phyloP scores from a whole-genome alignment of 2,797 vertebrate species.

The Sciaenops ocellatus region DNA sequence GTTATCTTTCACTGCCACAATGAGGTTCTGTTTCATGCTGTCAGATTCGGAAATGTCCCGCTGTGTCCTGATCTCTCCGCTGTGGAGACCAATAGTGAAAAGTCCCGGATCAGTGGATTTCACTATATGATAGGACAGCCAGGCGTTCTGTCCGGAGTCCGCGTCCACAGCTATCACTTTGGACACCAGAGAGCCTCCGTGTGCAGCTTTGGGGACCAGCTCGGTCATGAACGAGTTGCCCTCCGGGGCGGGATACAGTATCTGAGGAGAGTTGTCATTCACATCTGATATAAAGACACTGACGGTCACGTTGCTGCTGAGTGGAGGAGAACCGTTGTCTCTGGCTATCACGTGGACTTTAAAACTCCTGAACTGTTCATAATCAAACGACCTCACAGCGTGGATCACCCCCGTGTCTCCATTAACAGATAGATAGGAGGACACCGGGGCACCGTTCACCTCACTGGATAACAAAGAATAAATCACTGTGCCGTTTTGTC shows the following conservation, averaged over 20 bases:
- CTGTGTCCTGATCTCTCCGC: too few species aligned
- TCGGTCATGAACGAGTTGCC: slow-evolving; percentile 62
- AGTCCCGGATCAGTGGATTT: slow-evolving; percentile 87
- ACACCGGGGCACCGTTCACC: slow-evolving; percentile 67
- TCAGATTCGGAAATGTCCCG: too few species aligned
- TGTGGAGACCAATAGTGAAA: slow-evolving; percentile 81
- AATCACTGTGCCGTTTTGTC: slow-evolving; percentile 75
- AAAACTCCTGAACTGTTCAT: slow-evolving; percentile 36
- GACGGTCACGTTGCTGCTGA: slow-evolving; percentile 72
- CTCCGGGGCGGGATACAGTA: slow-evolving; percentile 62
- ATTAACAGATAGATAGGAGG: slow-evolving; percentile 57
- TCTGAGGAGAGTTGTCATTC: slow-evolving; percentile 78
- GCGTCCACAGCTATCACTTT: slow-evolving; percentile 88
- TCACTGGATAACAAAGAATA: slow-evolving; percentile 60
- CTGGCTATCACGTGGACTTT: slow-evolving; percentile 72
- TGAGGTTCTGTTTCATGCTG: slow-evolving; percentile 47
- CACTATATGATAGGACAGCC: slow-evolving; percentile 72
- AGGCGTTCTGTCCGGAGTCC: slow-evolving; percentile 86
- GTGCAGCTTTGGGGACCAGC: slow-evolving; percentile 59
- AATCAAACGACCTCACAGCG: slow-evolving; percentile 81
- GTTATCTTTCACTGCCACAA: slow-evolving; percentile 68
- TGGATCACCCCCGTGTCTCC: slow-evolving; percentile 78
- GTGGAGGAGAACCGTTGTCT: slow-evolving; percentile 74
- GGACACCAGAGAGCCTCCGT: slow-evolving; percentile 81
- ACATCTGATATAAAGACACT: slow-evolving; percentile 72